Conservation (phyloP, 2,797 vertebrate genomes). For the Poecilia wingei region DNA sequence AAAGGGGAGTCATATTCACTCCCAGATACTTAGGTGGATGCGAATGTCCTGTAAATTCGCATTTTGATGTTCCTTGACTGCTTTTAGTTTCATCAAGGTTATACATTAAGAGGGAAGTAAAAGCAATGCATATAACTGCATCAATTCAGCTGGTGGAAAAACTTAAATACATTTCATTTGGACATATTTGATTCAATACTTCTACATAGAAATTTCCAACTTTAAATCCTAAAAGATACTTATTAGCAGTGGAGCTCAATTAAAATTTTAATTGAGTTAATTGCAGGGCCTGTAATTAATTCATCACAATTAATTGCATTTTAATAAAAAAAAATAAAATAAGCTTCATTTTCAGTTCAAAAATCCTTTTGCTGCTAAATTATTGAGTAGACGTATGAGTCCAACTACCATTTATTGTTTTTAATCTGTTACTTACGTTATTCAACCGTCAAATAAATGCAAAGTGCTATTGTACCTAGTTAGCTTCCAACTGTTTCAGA, state of each 20-base stretch:
- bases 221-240: neutral
- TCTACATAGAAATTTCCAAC: neutral
- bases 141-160: neutral
- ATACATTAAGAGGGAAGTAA: conserved; percentile 22
- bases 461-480: no score
- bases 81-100: conserved; percentile 26
- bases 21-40: conserved; percentile 8
- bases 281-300: no score
- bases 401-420: no score
- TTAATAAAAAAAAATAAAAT: no score
- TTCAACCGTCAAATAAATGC: no score
- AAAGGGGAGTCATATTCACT: conserved; percentile 37
- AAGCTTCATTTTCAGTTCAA: no score
- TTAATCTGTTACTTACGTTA: no score
- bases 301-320: no score
- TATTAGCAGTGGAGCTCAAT: neutral
- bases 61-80: conserved; percentile 33
- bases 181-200: neutral
- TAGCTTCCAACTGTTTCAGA: no score
- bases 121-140: neutral
- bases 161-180: neutral
- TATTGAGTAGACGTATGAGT: no score
- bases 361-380: no score
- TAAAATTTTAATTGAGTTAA: no score
- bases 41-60: conserved; percentile 34